Evolutionary conservation across 2,888 invertebrate genomes (phyloP), one percentile per base, ranked within the genome.

Genomic region (Thumatha senex): DNA sequence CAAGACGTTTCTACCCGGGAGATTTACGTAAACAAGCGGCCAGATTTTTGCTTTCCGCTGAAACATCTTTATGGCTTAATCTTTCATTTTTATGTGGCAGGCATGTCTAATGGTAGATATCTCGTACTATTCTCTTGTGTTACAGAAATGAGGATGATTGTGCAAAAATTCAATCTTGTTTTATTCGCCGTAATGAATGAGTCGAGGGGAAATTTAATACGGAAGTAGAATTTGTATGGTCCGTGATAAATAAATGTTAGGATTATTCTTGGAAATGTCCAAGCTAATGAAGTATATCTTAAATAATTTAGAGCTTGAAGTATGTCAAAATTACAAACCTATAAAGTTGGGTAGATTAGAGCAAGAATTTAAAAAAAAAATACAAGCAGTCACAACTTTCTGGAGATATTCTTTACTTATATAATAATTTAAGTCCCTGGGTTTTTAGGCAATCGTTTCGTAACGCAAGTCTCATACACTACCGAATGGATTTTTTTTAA

Each of bases 21-120:
- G 76, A 68, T 75, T 70, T 67, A 67, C 58, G 47, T 59, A 72
- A 72, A 72, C 67, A 72, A 43, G 50, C 51, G 53, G 51, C 53
- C 60, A 58, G 67, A 68, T 66, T 70, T 57, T 57, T 66, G 34
- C 36, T 41, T 56, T 53, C 56, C 53, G 46, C 49, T 54, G 42
- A 46, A 57, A 50, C 60, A 63, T 63, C 48, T 74, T 69, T 67
- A 69, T 65, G 51, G 54, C 56, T 66, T 67, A 65, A 72, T 70
- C 63, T 70, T 69, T 70, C 48, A 72, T 72, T 74, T 71, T 63
- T 65, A 66, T 70, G 61, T 55, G 54, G 40, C 52, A 36, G 38
- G 52, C 59, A 66, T 66, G 34, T n/a, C 31, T 53, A 54, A 67
- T 54, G 47, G 46, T n/a, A 14, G 43, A n/a, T 43, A 49, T 36